A percentile compares a stretch with the other conserved stretches of the same genome.
Evolutionary conservation across 2,888 invertebrate species (phyloP).

Genomic region (Cantharis flavilabris): DNA sequence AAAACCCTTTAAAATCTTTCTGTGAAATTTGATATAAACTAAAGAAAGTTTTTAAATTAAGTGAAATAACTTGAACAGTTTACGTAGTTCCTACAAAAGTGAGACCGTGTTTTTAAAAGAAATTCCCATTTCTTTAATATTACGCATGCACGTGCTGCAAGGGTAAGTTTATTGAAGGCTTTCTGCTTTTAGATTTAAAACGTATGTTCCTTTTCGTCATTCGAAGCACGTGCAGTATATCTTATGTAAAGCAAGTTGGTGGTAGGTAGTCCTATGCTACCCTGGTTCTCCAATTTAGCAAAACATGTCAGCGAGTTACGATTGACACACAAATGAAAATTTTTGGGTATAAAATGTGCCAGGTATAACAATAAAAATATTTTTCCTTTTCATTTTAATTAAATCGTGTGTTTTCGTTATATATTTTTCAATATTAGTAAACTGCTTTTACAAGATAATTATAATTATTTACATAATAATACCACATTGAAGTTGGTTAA

Average conservation of each 20-base stretch:
- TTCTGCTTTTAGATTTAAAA: constrained; percentile 15
- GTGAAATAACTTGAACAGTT: neutral
- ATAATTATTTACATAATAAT: no score
- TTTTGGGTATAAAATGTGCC: neutral
- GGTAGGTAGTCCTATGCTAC: constrained; percentile 6
- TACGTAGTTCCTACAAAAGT: neutral
- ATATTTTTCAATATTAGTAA: neutral
- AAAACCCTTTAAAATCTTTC: neutral
- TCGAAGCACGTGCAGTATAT: constrained; percentile 22
- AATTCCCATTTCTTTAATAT: constrained; percentile 16
- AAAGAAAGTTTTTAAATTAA: neutral
- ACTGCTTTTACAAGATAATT: neutral
- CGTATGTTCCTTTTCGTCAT: constrained; percentile 20
- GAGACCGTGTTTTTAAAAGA: neutral
- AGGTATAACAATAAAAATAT: neutral
- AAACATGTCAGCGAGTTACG: constrained; percentile 8
- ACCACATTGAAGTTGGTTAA: neutral
- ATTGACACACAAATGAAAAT: constrained; percentile 6
- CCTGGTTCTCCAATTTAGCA: constrained; percentile 6
- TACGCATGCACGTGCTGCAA: constrained; percentile 17
- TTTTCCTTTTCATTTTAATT: neutral
- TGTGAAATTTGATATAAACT: neutral
- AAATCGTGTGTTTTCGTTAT: neutral
- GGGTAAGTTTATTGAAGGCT: constrained; percentile 24
- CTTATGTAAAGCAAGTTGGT: constrained; percentile 12